phyloP scores from a whole-genome alignment of 2,113 vertebrate genomes.

The Calidris pygmaea region DNA sequence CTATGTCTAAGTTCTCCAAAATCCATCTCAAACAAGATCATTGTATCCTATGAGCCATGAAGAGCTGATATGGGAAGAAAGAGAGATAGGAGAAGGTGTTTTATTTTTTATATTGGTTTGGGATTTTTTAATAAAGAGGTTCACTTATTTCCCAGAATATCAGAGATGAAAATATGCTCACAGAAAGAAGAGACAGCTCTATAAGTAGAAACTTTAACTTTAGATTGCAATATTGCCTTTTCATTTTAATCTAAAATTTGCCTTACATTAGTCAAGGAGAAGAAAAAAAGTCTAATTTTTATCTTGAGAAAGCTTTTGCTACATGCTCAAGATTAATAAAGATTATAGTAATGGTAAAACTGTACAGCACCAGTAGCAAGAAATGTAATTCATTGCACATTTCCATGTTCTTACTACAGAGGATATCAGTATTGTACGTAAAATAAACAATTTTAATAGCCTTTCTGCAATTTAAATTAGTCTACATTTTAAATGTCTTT shows the following conservation, averaged over 20 bases:
- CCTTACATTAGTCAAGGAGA: not conserved
- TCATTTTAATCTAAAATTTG: not conserved
- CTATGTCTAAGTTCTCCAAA: not conserved
- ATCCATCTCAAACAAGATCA: not conserved
- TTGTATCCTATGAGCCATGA: not conserved
- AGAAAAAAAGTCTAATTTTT: not conserved
- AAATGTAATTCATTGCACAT: not conserved
- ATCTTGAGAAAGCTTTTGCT: not conserved
- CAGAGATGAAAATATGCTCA: not conserved
- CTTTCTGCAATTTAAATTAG: not conserved
- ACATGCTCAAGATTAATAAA: not conserved
- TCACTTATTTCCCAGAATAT: slow-evolving; percentile 14
- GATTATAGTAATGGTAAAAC: not conserved
- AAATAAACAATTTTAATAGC: not conserved
- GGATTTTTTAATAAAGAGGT: slow-evolving; percentile 43
- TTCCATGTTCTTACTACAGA: not conserved
- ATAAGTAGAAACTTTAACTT: not conserved
- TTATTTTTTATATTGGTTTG: not conserved
- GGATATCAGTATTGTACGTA: not conserved
- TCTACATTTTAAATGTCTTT: not conserved
- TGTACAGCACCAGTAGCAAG: not conserved
- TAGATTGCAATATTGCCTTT: not conserved
- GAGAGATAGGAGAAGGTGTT: not conserved
- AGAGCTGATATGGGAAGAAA: not conserved
- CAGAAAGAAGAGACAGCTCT: not conserved